A percentile compares a stretch with the other conserved stretches of the same genome.
Evolutionary conservation across 2,113 vertebrate species (phyloP).

Genomic region (Trichechus manatus): DNA sequence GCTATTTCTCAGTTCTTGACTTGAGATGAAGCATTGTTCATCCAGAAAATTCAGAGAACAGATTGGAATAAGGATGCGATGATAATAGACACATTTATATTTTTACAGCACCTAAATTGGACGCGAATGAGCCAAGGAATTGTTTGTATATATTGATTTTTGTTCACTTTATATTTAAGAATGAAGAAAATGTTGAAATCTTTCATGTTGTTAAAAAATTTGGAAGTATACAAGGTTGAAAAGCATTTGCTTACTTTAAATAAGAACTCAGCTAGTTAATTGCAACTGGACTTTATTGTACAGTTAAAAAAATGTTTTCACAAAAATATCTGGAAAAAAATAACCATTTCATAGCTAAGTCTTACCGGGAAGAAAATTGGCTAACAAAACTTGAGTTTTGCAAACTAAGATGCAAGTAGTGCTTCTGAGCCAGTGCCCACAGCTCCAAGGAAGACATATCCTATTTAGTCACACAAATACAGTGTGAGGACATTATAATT

Average conservation of each 20-base stretch:
- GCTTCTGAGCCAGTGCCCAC: conserved; percentile 49
- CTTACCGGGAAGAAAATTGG: conserved; percentile 39
- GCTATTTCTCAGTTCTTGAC: conserved; percentile 21
- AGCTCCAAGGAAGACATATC: conserved; percentile 20
- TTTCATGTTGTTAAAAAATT: conserved; percentile 19
- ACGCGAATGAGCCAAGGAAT: background rate
- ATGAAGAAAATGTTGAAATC: background rate
- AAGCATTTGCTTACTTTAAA: conserved; percentile 66
- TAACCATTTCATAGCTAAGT: conserved; percentile 76
- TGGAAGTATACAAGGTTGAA: background rate
- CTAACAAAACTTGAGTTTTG: conserved; percentile 71
- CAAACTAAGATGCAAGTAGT: conserved; percentile 67
- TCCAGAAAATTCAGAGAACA: background rate
- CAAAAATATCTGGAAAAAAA: conserved; percentile 87
- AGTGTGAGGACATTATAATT: background rate
- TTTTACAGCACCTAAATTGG: background rate
- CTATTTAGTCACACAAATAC: conserved; percentile 20
- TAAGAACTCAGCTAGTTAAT: conserved; percentile 72
- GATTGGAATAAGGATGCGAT: background rate
- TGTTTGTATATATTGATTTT: conserved; percentile 15
- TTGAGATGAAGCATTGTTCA: background rate
- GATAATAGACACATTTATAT: background rate
- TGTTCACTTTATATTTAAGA: conserved; percentile 37
- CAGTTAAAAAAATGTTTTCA: conserved; percentile 85
- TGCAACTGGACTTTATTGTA: conserved; percentile 85